Base-by-base conservation (phyloP, 1,140 invertebrate species). In the Hylaeus anthracinus region DNA sequence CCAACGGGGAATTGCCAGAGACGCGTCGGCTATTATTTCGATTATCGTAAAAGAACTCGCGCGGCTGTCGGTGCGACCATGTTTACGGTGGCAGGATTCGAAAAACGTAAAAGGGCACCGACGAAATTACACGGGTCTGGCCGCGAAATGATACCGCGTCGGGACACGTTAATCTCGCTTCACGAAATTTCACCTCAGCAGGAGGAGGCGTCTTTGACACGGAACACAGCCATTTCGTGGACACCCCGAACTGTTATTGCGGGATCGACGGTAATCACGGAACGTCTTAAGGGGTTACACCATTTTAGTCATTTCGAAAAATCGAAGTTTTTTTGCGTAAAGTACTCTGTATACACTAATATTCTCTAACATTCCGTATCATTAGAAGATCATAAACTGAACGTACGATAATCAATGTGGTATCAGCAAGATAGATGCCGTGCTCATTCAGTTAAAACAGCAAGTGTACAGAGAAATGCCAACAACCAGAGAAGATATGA, bases 111-210 rank as follows among this genome's bases (percentile, higher is more conserved):
- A 81, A 81, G 58, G 64, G 53, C 48, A 56, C 64, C 64, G 72
- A 39, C 51, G 55, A 78, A 85, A 86, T 85, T 78, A 64, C 65
- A 66, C 41, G 61, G 63, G 61, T 45, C 63, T 10, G 53, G 39
- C 74, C 56, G 66, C 64, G 79, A 82, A 85, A 82, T 71, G 83
- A 74, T 79, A 85, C 67, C 61, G 39, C 48, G 43, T 5, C 14
- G 67, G 63, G 73, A 66, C 72, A 71, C 83, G 79, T 83, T 86
- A 82, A 86, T 83, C 79, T 86, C 61, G 53, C 39, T 55, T 61
- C 58, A 63, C 56, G 84, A 86, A 86, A 86, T 86, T 86, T 77
- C 73, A 82, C 72, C 26, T 26, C 26, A 26, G 26, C 26, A 26
- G 26, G 26, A 26, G 12, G 14, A 72, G 55, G 61, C 55, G 86